These are phyloP conservation scores for Pardalotus punctatus DNA, from an alignment of 2,113 vertebrate genomes.

Conservation along the genomic window DNA sequence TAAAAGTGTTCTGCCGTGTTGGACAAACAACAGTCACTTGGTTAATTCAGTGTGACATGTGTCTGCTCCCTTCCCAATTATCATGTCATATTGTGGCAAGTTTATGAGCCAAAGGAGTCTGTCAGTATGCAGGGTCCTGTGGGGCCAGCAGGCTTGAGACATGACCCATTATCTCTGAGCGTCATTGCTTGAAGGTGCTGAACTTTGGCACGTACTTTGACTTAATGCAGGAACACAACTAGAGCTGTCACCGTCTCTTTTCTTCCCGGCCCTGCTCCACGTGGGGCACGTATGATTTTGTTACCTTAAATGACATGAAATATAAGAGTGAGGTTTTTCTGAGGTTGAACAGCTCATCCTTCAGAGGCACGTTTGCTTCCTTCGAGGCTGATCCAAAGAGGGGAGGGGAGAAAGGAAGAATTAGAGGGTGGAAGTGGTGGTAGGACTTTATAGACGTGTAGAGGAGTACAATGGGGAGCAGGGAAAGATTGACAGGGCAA, in stretches of 20 bases:
- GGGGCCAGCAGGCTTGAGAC: background rate
- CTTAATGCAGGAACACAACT: background rate
- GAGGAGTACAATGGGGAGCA: background rate
- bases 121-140: background rate
- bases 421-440: background rate
- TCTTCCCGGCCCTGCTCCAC: background rate
- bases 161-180: background rate
- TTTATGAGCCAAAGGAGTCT: background rate
- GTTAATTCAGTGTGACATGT: background rate
- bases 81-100: background rate
- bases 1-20: background rate
- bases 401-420: background rate
- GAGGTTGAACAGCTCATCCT: background rate
- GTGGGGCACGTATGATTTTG: background rate
- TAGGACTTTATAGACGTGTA: background rate
- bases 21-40: background rate
- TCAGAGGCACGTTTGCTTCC: background rate
- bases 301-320: background rate
- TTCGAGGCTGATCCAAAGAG: background rate
- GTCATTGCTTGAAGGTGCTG: background rate
- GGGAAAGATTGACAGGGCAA: background rate
- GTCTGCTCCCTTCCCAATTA: conserved; percentile 15
- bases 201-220: background rate
- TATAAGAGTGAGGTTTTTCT: background rate
- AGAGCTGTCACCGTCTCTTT: background rate